Base-by-base conservation (phyloP, 2,797 vertebrate genomes). In the Chelmon rostratus region DNA sequence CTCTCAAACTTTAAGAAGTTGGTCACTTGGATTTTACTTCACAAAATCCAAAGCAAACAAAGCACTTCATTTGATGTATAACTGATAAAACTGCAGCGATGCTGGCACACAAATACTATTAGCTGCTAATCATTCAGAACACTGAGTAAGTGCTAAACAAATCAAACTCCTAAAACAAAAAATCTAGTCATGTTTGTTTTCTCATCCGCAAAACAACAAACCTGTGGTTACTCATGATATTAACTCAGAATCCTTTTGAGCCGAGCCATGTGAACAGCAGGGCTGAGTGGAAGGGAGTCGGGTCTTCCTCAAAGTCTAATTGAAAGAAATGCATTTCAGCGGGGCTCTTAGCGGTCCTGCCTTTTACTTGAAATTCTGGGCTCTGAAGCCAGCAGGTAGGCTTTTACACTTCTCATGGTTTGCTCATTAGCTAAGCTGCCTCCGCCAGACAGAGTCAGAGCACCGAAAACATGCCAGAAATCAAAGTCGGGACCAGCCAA, bases 341-440 rank as follows among this genome's bases (percentile, higher is more conserved):
- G 4, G 64, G 68, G 78, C 73, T 83, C 67, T 89, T 78, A 81
- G 81, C 79, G 47, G 79, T 66, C 83, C 73, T 85, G 72, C 82
- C 79, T 88, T 83, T 85, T 58, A 78, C 73, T 76, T 88, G 64
- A 90, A 91, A 75, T 79, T 71, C 71, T 83, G 76, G 72, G 83
- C 90, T 90, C 79, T 87, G 83, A 68, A 85, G 81, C 79, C 91
- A 94, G 90, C 91, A 91, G 93, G 93, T 93, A 93, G 88, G 90
- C 91, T 90, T 90, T 92, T 82, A 87, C 90, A 90, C 91, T 86
- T 90, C 83, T 89, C 73, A 64, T 84, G 87, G 87, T 91, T 91
- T 89, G 86, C 86, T 93, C 93, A 92, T 95, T 94, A 95, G 84
- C 86, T 87, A 91, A 92, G 86, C 89, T 88, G 83, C 78, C 74